phyloP scores from a whole-genome alignment of 2,888 invertebrate genomes.

The Acanthosepion esculentum region DNA sequence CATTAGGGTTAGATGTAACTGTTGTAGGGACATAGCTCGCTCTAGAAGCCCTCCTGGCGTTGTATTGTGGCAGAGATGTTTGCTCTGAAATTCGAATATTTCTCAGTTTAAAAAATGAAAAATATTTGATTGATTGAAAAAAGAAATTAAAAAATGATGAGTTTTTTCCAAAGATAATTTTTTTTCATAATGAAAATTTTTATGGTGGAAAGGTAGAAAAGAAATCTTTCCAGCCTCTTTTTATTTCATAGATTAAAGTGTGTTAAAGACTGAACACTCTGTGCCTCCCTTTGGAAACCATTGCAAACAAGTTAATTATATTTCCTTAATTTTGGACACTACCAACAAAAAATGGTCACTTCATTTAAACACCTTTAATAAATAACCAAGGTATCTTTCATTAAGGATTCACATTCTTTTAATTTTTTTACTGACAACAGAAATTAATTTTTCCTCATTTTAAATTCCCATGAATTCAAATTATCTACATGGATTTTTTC shows the following conservation, averaged over 20 bases:
- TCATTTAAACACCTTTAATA: not conserved
- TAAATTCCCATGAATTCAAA: not conserved
- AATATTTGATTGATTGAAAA: not conserved
- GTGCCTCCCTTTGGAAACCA: not conserved
- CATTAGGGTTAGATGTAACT: slow-evolving; percentile 40
- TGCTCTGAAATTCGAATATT: slow-evolving; percentile 15
- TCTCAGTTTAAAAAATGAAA: slow-evolving; percentile 19
- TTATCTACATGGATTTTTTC: no score
- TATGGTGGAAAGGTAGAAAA: not conserved
- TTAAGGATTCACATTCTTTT: not conserved
- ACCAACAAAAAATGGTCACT: not conserved
- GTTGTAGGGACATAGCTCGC: slow-evolving; percentile 22
- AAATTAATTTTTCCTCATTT: not conserved
- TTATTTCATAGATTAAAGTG: not conserved
- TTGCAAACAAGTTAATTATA: not conserved
- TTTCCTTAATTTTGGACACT: not conserved
- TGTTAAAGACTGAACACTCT: not conserved
- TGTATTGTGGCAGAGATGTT: slow-evolving; percentile 33
- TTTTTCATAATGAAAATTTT: not conserved
- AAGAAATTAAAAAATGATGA: not conserved
- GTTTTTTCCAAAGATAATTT: not conserved
- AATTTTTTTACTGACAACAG: not conserved
- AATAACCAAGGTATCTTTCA: not conserved
- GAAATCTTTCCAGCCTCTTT: not conserved
- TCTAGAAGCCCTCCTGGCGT: slow-evolving; percentile 33